Percentiles rank a stretch among this genome's conserved stretches.
These are phyloP conservation scores for Hemicordylus capensis DNA, from an alignment of 2,113 vertebrate genomes.

Conservation along the genomic window DNA sequence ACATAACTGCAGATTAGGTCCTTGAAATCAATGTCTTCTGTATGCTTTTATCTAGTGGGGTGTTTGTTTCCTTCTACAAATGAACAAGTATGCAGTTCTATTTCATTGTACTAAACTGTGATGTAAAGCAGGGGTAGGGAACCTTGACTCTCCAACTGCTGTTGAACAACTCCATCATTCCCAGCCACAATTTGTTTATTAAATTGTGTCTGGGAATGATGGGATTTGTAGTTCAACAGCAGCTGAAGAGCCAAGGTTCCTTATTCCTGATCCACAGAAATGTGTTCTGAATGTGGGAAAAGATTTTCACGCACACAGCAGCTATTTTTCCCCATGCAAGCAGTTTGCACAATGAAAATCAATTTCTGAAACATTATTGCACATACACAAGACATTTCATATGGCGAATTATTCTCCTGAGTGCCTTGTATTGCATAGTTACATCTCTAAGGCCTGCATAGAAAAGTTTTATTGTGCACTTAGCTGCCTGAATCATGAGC, in stretches of 20 bases:
- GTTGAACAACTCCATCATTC: too few relatives aligned
- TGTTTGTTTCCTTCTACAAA: neutral
- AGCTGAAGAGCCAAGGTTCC: too few relatives aligned
- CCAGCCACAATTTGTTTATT: too few relatives aligned
- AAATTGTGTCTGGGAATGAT: too few relatives aligned
- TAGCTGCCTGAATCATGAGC: neutral
- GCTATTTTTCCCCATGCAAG: neutral
- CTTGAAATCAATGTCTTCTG: neutral
- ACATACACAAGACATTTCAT: neutral
- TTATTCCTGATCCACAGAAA: neutral
- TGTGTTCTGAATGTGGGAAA: neutral
- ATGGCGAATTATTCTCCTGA: neutral
- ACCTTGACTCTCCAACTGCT: too few relatives aligned
- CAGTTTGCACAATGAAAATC: neutral
- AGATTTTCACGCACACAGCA: neutral
- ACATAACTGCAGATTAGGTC: too few relatives aligned
- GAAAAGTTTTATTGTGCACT: neutral
- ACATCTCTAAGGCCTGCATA: neutral
- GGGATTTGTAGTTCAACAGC: too few relatives aligned
- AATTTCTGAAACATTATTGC: neutral
- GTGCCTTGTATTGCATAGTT: neutral
- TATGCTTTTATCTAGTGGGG: neutral
- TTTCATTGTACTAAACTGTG: neutral
- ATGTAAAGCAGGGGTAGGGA: too few relatives aligned
- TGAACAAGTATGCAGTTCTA: neutral